Conservation (phyloP, 2,797 vertebrate species). For the Mus spretus region DNA sequence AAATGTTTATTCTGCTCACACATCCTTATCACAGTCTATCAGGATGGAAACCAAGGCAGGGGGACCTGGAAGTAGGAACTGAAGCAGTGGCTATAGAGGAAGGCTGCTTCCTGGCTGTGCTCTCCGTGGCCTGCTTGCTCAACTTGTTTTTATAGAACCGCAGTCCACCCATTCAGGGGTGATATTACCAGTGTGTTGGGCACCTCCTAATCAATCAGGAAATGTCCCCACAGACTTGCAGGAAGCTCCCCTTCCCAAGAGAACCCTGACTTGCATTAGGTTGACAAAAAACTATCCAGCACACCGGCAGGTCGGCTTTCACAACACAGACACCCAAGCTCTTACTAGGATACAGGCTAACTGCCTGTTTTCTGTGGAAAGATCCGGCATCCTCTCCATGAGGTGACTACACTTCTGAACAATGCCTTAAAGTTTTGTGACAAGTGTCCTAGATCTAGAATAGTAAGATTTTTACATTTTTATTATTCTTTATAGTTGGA, state of each 20-base stretch:
- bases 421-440: neutral
- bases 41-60: neutral
- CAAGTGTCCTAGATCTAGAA: neutral
- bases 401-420: neutral
- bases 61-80: neutral
- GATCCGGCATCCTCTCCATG: neutral
- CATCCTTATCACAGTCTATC: neutral
- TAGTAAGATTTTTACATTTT: constrained; percentile 22
- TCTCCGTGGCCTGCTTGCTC: neutral
- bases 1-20: too few relatives aligned
- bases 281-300: neutral
- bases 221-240: neutral
- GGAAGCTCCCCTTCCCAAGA: neutral
- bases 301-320: neutral
- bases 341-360: neutral
- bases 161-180: neutral
- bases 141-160: neutral
- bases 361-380: neutral
- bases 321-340: neutral
- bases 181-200: neutral
- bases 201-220: neutral
- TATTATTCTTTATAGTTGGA: constrained; percentile 1
- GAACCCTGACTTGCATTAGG: neutral
- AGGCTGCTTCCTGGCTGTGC: neutral
- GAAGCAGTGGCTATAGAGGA: neutral